Evolutionary conservation across 2,888 invertebrate species (phyloP), one percentile per base, ranked within the genome.

Genomic region (Pandemis corylana): DNA sequence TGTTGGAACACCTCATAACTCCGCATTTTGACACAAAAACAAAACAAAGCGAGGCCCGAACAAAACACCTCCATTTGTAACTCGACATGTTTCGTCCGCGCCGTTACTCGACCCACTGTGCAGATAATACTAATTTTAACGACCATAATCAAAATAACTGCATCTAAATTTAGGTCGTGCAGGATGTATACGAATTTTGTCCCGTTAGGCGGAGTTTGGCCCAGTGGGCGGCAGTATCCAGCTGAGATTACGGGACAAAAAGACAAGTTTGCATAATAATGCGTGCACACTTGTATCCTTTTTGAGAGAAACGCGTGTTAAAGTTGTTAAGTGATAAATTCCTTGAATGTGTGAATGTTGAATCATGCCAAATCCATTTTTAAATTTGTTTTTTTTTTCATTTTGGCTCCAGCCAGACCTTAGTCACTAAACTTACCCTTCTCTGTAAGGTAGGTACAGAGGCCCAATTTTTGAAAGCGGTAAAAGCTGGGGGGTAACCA

Each of bases 91-190:
- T 44, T 67, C 12, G 56, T 61, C 41, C n/a, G 28, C 42, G 64
- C 77, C 77, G 77, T 77, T 77, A 70, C 28, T 63, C 72, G 76
- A 77, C 77, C 77, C 74, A 77, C 68, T 77, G 77, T 41, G 69
- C 72, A 64, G 63, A 62, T 49, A 41, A 72, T 72, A 67, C 68
- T 68, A 75, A 71, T 75, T 75, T 77, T 73, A 75, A 77, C 72
- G 68, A 49, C 76, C 68, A 70, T 72, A 72, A 77, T 77, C 76
- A 75, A 75, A 75, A 75, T 75, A 70, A 74, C 71, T 75, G 67
- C 70, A 59, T 61, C 62, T 41, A 77, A 78, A 81, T 79, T 76
- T 79, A 76, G 80, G 81, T 78, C 79, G 75, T 28, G 49, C 77
- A 81, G 81, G 81, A 81, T 77, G 78, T 76, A 70, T 46, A 56